Conservation (phyloP, 2,888 invertebrate species). For the Caenorhabditis macrosperma region DNA sequence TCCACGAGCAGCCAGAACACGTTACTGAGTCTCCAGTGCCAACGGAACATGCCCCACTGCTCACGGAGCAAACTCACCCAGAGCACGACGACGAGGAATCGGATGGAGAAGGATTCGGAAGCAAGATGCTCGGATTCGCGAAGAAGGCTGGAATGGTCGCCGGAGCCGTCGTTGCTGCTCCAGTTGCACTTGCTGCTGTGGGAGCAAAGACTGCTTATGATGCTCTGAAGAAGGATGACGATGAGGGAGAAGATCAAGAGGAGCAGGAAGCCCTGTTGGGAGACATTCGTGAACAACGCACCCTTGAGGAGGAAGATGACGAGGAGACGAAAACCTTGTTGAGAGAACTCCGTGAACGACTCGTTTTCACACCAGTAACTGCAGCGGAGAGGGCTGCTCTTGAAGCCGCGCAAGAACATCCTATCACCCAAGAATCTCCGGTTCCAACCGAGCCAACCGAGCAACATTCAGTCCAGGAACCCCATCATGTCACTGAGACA, state of each 20-base stretch:
- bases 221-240: conserved; percentile 49
- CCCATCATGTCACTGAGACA: conserved; percentile 28
- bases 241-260: conserved; percentile 37
- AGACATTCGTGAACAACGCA: background rate
- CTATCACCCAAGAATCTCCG: conserved; percentile 27
- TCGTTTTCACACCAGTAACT: too few relatives aligned
- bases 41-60: conserved; percentile 13
- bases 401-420: background rate
- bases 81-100: conserved; percentile 12
- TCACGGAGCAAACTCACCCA: background rate
- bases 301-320: background rate
- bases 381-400: too few relatives aligned
- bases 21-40: background rate
- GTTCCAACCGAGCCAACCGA: conserved; percentile 29
- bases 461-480: background rate
- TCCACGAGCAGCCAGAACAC: background rate
- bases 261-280: conserved; percentile 2
- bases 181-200: conserved; percentile 61
- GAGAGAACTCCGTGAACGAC: too few relatives aligned
- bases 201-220: conserved; percentile 68
- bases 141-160: conserved; percentile 65
- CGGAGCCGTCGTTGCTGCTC: conserved; percentile 67
- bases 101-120: conserved; percentile 41
- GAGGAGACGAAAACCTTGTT: too few relatives aligned
- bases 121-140: conserved; percentile 58